Percentiles rank a stretch among this genome's conserved stretches.
Evolutionary conservation across 2,113 vertebrate genomes (phyloP).

Genomic region (Scomber colias): DNA sequence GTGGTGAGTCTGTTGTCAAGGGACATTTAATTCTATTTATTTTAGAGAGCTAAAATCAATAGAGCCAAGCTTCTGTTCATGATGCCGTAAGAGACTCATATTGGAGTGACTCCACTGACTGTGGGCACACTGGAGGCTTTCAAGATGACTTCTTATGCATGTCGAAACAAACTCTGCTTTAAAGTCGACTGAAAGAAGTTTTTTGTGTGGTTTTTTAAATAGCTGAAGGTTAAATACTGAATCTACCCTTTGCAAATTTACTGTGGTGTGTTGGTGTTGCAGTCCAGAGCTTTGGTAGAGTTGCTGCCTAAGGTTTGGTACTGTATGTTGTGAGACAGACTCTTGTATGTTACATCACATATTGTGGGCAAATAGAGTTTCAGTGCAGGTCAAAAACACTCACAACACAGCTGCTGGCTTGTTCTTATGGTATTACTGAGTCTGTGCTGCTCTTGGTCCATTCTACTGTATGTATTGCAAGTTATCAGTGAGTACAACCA

Average conservation of each 20-base stretch:
- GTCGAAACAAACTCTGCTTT: background rate
- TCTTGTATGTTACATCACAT: background rate
- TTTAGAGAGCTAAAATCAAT: constrained; percentile 9
- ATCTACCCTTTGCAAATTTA: background rate
- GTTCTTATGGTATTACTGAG: background rate
- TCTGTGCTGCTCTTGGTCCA: background rate
- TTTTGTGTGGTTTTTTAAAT: background rate
- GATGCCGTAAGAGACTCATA: constrained; percentile 1
- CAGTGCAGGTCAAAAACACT: background rate
- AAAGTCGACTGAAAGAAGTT: background rate
- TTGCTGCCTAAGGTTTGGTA: constrained; percentile 19
- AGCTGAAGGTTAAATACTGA: constrained; percentile 21
- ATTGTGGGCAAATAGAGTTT: background rate
- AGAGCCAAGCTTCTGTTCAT: constrained; percentile 25
- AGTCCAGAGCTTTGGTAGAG: background rate
- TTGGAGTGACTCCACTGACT: constrained; percentile 30
- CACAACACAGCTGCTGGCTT: background rate
- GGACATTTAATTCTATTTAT: constrained; percentile 29
- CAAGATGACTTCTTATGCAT: constrained; percentile 5
- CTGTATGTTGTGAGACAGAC: constrained; percentile 6
- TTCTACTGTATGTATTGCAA: background rate
- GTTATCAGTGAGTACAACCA: background rate
- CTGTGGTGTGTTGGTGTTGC: background rate
- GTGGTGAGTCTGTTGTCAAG: background rate
- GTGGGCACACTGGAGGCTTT: constrained; percentile 30